phyloP scores from a whole-genome alignment of 35 echinoderm and acorn worm species.

The Ptychodera flava region DNA sequence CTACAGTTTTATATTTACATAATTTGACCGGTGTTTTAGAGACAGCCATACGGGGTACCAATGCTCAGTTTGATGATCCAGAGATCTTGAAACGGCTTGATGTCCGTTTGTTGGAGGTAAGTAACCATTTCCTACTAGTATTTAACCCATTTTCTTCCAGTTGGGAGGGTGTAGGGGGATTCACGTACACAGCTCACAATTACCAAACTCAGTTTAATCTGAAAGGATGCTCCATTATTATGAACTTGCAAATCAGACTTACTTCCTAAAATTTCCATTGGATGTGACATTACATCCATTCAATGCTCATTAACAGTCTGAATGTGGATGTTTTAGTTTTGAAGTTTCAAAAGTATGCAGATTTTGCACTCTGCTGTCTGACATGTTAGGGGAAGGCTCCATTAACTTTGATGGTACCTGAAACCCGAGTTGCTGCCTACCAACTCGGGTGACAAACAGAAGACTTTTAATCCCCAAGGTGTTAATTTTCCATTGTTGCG shows the following conservation, averaged over 20 bases:
- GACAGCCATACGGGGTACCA: constrained; percentile 81
- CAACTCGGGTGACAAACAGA: too few relatives aligned
- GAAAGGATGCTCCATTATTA: neutral
- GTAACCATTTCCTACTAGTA: neutral
- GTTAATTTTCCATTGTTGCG: too few relatives aligned
- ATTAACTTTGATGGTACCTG: too few relatives aligned
- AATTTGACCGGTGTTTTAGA: constrained; percentile 88
- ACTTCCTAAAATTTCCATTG: neutral
- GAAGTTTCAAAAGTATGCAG: too few relatives aligned
- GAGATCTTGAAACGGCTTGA: constrained; percentile 84
- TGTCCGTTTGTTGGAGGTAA: constrained; percentile 84
- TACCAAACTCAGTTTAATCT: neutral
- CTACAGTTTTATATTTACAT: constrained; percentile 80
- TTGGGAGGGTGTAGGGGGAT: neutral
- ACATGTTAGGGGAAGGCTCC: too few relatives aligned
- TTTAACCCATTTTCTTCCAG: neutral
- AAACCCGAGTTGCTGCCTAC: too few relatives aligned
- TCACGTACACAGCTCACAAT: neutral
- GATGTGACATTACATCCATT: too few relatives aligned
- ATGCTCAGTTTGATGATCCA: constrained; percentile 90
- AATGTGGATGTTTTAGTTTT: too few relatives aligned
- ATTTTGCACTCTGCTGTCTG: too few relatives aligned
- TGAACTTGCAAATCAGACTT: neutral
- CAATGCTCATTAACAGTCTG: too few relatives aligned
- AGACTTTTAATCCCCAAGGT: too few relatives aligned